Conservation (phyloP, 2,797 vertebrate genomes). For the Alosa sapidissima region DNA sequence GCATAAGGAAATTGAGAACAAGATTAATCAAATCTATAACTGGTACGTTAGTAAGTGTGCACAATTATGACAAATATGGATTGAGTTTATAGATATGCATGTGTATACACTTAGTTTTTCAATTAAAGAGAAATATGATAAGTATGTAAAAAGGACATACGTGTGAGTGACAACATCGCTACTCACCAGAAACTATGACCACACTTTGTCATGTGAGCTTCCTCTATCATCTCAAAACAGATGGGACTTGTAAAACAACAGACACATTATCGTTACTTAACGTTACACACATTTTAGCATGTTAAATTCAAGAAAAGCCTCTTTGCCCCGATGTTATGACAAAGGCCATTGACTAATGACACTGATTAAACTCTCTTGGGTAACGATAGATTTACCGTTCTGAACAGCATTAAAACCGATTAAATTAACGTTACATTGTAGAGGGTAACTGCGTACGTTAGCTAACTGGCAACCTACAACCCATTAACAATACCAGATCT, state of each 20-base stretch:
- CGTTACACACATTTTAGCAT: neutral
- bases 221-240: constrained; percentile 99
- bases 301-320: neutral
- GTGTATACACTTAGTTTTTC: neutral
- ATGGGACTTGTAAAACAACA: constrained; percentile 79
- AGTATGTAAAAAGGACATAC: neutral
- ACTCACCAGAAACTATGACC: constrained; percentile 99
- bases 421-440: neutral
- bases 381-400: neutral
- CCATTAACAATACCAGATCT: neutral
- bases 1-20: constrained; percentile 31
- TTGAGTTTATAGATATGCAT: neutral
- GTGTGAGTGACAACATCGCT: neutral
- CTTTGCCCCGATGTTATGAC: neutral
- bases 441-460: neutral
- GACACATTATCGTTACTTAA: constrained; percentile 5
- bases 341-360: neutral
- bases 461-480: neutral
- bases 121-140: neutral
- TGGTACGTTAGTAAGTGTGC: neutral
- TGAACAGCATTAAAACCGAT: neutral
- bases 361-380: neutral
- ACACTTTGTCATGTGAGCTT: constrained; percentile 99
- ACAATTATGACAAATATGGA: neutral
- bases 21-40: constrained; percentile 30